These are phyloP conservation scores for Platerodrilus igneus DNA, from an alignment of 2,888 invertebrate species.

Conservation along the genomic window DNA sequence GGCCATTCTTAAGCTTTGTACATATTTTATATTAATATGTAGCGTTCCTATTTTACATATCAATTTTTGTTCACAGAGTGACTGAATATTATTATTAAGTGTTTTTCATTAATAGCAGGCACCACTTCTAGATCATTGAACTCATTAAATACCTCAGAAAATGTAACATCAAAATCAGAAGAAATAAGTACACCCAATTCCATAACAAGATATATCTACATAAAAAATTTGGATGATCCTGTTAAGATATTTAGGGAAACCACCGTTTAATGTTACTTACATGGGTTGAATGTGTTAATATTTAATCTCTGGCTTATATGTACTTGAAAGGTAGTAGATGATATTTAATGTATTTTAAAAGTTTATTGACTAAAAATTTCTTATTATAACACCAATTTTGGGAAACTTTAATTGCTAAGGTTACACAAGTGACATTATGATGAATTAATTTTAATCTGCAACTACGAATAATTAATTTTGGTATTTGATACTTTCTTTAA, in stretches of 20 bases:
- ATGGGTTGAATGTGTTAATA: neutral
- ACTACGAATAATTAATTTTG: too few species aligned
- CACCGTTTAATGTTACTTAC: constrained; percentile 38
- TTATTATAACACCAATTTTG: too few species aligned
- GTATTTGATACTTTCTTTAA: too few species aligned
- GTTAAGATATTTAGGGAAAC: constrained; percentile 48
- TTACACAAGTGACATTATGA: too few species aligned
- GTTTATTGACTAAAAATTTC: too few species aligned
- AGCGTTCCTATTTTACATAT: constrained; percentile 8
- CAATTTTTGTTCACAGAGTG: constrained; percentile 11
- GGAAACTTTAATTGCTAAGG: too few species aligned
- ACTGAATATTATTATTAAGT: too few species aligned
- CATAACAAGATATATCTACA: constrained; percentile 44
- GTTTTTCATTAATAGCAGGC: constrained; percentile 32
- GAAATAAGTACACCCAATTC: constrained; percentile 35
- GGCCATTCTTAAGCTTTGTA: constrained; percentile 16
- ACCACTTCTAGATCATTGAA: constrained; percentile 33
- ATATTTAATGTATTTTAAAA: too few species aligned
- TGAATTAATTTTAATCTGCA: too few species aligned
- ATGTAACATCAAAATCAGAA: constrained; percentile 37
- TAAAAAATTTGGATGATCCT: constrained; percentile 45
- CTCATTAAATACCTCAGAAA: constrained; percentile 34
- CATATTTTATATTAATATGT: constrained; percentile 16
- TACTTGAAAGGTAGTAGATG: too few species aligned
- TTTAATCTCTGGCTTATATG: too few species aligned